Conservation (phyloP, 2,888 invertebrate species). For the Cheilosia vernalis region DNA sequence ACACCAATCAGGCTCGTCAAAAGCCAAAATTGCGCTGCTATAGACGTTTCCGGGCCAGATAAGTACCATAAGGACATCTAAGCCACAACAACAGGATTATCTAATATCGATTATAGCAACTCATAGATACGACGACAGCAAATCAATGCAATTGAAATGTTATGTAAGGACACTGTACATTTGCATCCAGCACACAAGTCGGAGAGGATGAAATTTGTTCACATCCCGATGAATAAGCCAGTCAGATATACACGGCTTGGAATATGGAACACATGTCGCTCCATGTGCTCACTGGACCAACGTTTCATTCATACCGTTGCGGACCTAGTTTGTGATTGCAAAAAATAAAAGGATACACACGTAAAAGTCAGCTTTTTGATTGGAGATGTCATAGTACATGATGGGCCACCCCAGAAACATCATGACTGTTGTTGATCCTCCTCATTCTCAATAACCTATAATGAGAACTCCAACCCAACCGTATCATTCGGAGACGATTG, state of each 20-base stretch:
- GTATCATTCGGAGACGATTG: not conserved
- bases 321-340: not conserved
- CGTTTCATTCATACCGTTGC: slow-evolving; percentile 5
- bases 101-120: not conserved
- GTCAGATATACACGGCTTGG: not conserved
- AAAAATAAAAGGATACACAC: slow-evolving; percentile 5
- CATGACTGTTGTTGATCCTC: slow-evolving; percentile 9
- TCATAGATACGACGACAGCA: not conserved
- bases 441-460: not conserved
- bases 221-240: slow-evolving; percentile 35
- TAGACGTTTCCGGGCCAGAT: slow-evolving; percentile 5
- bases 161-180: not conserved
- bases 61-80: not conserved
- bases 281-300: not conserved
- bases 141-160: slow-evolving; percentile 29
- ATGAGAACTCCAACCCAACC: not conserved
- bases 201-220: slow-evolving; percentile 9
- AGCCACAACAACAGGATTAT: slow-evolving; percentile 15
- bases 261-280: not conserved
- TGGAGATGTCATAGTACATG: slow-evolving; percentile 53
- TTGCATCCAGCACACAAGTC: not conserved
- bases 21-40: not conserved
- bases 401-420: slow-evolving; percentile 25
- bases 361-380: slow-evolving; percentile 44
- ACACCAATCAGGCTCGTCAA: slow-evolving; percentile 22